These are phyloP conservation scores for Gorsachius magnificus DNA, from an alignment of 2,797 vertebrate species.

Conservation along the genomic window DNA sequence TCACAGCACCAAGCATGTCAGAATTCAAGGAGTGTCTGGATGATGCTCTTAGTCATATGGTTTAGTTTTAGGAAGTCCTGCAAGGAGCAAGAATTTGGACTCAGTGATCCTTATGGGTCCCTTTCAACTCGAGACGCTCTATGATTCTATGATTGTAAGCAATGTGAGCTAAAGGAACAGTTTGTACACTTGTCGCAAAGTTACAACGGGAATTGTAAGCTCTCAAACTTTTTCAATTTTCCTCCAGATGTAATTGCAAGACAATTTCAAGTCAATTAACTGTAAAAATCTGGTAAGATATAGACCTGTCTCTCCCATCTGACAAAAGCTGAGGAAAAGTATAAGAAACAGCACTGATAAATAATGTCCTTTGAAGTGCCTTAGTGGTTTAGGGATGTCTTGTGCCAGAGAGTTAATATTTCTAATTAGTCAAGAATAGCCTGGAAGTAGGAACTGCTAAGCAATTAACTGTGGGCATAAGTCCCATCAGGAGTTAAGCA, in stretches of 20 bases:
- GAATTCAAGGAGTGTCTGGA: neutral
- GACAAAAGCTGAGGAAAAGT: neutral
- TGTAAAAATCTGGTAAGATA: neutral
- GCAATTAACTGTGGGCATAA: neutral
- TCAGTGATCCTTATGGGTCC: neutral
- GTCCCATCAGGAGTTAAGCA: neutral
- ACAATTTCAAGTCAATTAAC: neutral
- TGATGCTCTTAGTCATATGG: neutral
- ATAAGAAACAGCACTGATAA: neutral
- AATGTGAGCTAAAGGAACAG: neutral
- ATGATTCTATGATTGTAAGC: neutral
- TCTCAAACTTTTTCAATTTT: neutral
- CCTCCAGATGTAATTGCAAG: neutral
- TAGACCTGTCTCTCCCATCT: neutral
- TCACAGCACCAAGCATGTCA: neutral
- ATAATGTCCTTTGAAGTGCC: neutral
- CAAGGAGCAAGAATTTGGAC: neutral
- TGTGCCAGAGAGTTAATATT: neutral
- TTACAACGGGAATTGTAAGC: neutral
- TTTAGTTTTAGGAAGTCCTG: neutral
- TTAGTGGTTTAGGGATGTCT: neutral
- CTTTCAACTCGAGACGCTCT: neutral
- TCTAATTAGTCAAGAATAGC: constrained; percentile 1
- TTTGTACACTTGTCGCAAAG: neutral
- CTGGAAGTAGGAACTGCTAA: neutral